phyloP scores from a whole-genome alignment of 2,888 invertebrate genomes.

The Epirrhoe alternata region DNA sequence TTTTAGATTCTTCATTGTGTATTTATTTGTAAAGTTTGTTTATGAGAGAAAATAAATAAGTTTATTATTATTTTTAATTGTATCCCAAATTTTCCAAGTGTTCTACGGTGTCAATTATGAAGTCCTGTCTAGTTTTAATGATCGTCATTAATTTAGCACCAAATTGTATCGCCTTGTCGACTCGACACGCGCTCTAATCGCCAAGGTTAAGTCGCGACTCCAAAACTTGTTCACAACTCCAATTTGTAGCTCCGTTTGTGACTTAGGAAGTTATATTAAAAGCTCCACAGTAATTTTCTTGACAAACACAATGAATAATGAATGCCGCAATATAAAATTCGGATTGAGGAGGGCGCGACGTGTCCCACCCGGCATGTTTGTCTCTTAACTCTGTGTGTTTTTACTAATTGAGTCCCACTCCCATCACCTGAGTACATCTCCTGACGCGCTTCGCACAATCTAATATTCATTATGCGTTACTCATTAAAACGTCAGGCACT shows the following conservation, averaged over 20 bases:
- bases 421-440: constrained; percentile 66
- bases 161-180: constrained; percentile 74
- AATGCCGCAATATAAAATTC: constrained; percentile 82
- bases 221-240: constrained; percentile 75
- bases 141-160: constrained; percentile 68
- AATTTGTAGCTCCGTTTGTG: constrained; percentile 76
- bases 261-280: constrained; percentile 83
- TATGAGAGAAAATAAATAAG: too few species aligned
- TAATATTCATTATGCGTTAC: constrained; percentile 70
- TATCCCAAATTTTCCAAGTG: constrained; percentile 1
- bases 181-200: constrained; percentile 71
- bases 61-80: too few species aligned
- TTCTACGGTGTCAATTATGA: constrained; percentile 36
- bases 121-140: constrained; percentile 56
- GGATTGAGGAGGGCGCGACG: constrained; percentile 77
- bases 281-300: constrained; percentile 83
- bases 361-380: constrained; percentile 78
- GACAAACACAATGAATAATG: constrained; percentile 82
- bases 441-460: constrained; percentile 56
- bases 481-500: constrained; percentile 60
- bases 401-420: constrained; percentile 81
- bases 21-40: too few species aligned
- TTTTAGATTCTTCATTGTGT: too few species aligned
- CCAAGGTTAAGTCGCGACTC: constrained; percentile 71
- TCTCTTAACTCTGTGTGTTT: constrained; percentile 83